Conservation (phyloP, 2,888 invertebrate genomes). For the Apocheima hispidaria region DNA sequence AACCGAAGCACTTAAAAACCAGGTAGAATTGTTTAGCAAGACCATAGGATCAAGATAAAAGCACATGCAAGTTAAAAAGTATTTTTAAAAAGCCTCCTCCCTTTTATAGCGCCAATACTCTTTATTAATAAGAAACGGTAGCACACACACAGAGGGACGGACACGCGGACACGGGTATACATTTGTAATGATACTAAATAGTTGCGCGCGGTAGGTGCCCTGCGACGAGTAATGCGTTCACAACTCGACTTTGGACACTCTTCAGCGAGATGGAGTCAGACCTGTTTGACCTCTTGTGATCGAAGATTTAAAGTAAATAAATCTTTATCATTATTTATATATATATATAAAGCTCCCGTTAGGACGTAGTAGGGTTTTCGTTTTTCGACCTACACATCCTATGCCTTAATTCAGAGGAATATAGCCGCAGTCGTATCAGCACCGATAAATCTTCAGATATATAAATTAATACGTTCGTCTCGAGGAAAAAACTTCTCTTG, state of each 20-base stretch:
- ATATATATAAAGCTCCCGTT: too few species aligned
- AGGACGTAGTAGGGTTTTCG: too few species aligned
- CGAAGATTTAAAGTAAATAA: too few species aligned
- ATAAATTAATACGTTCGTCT: too few species aligned
- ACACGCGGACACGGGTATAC: slow-evolving; percentile 72
- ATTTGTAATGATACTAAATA: slow-evolving; percentile 86
- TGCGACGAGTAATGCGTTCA: slow-evolving; percentile 78
- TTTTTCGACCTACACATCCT: too few species aligned
- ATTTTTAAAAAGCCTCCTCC: slow-evolving; percentile 54
- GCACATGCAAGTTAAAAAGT: slow-evolving; percentile 54
- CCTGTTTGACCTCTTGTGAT: not conserved
- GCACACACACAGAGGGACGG: slow-evolving; percentile 64
- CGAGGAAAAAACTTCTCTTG: too few species aligned
- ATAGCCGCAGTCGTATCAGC: too few species aligned
- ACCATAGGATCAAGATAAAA: not conserved
- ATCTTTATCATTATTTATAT: too few species aligned
- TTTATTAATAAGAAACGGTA: slow-evolving; percentile 84
- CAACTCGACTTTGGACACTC: slow-evolving; percentile 62
- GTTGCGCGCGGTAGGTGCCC: slow-evolving; percentile 83
- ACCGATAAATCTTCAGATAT: too few species aligned
- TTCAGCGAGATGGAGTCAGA: slow-evolving; percentile 50
- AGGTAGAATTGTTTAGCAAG: too few species aligned
- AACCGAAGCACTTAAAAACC: too few species aligned
- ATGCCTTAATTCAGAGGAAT: too few species aligned
- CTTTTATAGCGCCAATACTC: slow-evolving; percentile 58